phyloP scores from a whole-genome alignment of 2,888 invertebrate species.

The Psylliodes chrysocephalus region DNA sequence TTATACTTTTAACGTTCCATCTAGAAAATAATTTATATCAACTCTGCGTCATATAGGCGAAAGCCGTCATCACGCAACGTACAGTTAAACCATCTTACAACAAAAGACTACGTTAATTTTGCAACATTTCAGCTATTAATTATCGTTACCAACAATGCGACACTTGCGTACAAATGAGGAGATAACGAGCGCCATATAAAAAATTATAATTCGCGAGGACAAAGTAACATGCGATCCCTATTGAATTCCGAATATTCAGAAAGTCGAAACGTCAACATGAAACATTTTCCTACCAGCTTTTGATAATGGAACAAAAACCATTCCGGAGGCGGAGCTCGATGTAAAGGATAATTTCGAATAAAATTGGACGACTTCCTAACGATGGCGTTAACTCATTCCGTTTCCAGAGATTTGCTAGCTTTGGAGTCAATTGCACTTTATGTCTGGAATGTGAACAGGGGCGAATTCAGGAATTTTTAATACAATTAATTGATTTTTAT shows the following conservation, averaged over 20 bases:
- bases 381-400: conserved; percentile 19
- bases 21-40: conserved; percentile 5
- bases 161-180: conserved; percentile 6
- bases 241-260: conserved; percentile 12
- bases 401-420: conserved; percentile 16
- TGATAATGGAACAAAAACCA: conserved; percentile 11
- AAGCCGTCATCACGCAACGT: not conserved
- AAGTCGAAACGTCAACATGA: conserved; percentile 5
- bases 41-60: not conserved
- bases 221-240: conserved; percentile 1
- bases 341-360: conserved; percentile 15
- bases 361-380: conserved; percentile 17
- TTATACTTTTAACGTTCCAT: not conserved
- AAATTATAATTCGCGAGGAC: not conserved
- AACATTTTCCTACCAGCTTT: not conserved
- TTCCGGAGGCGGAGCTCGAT: conserved; percentile 11
- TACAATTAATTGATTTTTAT: too few species aligned
- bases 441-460: not conserved
- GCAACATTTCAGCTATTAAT: conserved; percentile 13
- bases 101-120: conserved; percentile 14
- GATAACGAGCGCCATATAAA: conserved; percentile 11
- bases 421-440: conserved; percentile 9
- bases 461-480: not conserved
- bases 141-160: conserved; percentile 12
- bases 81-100: conserved; percentile 1